Conservation (phyloP, 1,140 invertebrate species). For the Thalassaphorura encarpata region DNA sequence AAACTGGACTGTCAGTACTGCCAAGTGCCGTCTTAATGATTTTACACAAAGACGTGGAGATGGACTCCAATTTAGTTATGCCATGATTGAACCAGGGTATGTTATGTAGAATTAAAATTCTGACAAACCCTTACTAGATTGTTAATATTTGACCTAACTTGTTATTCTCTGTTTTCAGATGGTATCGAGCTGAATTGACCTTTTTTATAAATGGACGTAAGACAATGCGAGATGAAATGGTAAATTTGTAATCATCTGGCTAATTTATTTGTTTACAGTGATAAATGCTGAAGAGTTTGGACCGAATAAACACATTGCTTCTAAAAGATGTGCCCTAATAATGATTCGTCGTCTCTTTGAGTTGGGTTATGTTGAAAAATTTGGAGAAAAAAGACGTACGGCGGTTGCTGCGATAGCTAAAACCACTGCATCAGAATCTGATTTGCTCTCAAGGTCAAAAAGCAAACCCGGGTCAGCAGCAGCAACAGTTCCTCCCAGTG, state of each 20-base stretch:
- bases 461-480: no score
- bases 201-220: no score
- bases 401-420: constrained; percentile 59
- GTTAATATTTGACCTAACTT: constrained; percentile 87
- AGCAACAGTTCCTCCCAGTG: no score
- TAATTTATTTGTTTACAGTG: no score
- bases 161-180: constrained; percentile 78
- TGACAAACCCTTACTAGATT: no score
- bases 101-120: no score
- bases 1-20: constrained; percentile 96
- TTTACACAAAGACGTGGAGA: no score
- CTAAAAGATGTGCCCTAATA: constrained; percentile 90
- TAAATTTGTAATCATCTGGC: no score
- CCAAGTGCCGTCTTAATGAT: constrained; percentile 90
- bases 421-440: constrained; percentile 66
- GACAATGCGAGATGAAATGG: no score
- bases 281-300: constrained; percentile 76
- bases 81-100: no score
- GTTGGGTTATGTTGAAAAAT: constrained; percentile 84
- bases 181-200: constrained; percentile 86
- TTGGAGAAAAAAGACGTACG: constrained; percentile 67
- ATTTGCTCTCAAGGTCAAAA: constrained; percentile 44
- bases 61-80: no score
- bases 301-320: constrained; percentile 92
- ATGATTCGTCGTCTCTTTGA: constrained; percentile 90